Conservation (phyloP, 2,113 vertebrate species). For the Paramisgurnus dabryanus region DNA sequence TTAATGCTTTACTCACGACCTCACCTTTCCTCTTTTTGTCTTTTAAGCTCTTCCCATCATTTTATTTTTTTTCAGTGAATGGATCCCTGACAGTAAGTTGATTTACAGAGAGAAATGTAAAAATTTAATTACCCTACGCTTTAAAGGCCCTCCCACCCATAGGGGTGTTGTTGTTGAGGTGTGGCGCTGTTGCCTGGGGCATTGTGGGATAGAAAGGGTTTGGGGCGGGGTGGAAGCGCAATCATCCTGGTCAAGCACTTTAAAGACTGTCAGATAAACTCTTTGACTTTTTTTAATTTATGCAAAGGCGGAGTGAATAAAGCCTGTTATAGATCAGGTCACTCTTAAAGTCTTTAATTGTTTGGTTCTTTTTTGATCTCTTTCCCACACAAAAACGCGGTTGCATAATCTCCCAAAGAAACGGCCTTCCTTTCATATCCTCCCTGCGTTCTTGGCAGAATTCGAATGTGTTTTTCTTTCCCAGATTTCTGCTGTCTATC, state of each 20-base stretch:
- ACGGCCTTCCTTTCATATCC: slow-evolving; percentile 11
- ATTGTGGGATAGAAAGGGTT: slow-evolving; percentile 52
- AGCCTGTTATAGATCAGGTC: neutral
- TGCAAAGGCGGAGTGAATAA: neutral
- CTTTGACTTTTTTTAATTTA: slow-evolving; percentile 6
- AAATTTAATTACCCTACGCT: slow-evolving; percentile 61
- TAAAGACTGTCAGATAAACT: slow-evolving; percentile 23
- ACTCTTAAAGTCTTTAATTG: slow-evolving; percentile 11
- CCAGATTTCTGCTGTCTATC: slow-evolving; percentile 35
- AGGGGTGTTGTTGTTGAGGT: slow-evolving; percentile 51
- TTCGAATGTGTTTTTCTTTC: slow-evolving; percentile 17
- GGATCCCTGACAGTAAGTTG: slow-evolving; percentile 51
- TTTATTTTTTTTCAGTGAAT: slow-evolving; percentile 23
- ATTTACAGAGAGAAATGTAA: slow-evolving; percentile 63
- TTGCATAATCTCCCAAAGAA: slow-evolving; percentile 15
- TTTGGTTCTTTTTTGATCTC: slow-evolving; percentile 20
- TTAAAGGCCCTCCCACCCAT: slow-evolving; percentile 54
- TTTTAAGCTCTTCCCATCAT: neutral
- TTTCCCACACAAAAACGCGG: neutral
- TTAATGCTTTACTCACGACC: neutral
- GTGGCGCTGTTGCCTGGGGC: slow-evolving; percentile 46
- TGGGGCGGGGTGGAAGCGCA: slow-evolving; percentile 4
- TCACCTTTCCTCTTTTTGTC: neutral
- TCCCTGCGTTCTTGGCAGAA: slow-evolving; percentile 30
- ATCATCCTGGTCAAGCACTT: slow-evolving; percentile 29